Evolutionary conservation across 2,113 vertebrate species (phyloP), one percentile per base, ranked within the genome.

Genomic region (Phaethornis superciliosus): DNA sequence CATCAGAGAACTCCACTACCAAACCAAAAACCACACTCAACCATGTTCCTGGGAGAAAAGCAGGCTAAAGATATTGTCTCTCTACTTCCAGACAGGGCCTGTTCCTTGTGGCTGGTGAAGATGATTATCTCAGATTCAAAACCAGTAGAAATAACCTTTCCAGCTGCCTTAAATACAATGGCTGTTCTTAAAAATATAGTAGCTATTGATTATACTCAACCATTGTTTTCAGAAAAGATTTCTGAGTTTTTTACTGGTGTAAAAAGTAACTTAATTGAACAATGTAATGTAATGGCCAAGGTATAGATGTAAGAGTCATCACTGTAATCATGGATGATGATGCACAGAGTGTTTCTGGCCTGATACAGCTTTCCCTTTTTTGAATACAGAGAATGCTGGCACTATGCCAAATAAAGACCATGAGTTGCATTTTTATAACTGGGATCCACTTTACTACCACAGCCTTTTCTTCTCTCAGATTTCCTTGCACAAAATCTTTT

Each of bases 1-100:
- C 72, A 97, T 96, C 95, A 93, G 85, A 95, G 89, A 95, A 65
- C 88, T 96, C 80, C 40, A 90, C 76, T 88, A 96, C 88, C 85
- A 95, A 95, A 95, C 95, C 95, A 95, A 93, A 95, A 95, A 79
- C 90, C 94, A 90, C 86, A 96, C 77, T 88, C 62, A 88, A 92
- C 88, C 76, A 42, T 3, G 79, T 93, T 96, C 92, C 79, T 93
- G 68, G 87, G 86, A 93, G 82, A 94, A 96, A 90, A 86, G 58
- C 63, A 92, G 89, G 75, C 78, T 88, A 75, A 95, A 96, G 95
- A 88, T 90, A 79, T 24, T 93, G 93, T 94, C 93, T 96, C 62
- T 71, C 68, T 56, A 27, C 68, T 85, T 95, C 92, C 91, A 94
- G 94, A 94, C 95, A 93, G 93, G 78, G 94, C 93, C 96, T 91